Evolutionary conservation across 2,888 invertebrate species (phyloP), one percentile per base, ranked within the genome.

Genomic region (Sceliomorpha sp.): DNA sequence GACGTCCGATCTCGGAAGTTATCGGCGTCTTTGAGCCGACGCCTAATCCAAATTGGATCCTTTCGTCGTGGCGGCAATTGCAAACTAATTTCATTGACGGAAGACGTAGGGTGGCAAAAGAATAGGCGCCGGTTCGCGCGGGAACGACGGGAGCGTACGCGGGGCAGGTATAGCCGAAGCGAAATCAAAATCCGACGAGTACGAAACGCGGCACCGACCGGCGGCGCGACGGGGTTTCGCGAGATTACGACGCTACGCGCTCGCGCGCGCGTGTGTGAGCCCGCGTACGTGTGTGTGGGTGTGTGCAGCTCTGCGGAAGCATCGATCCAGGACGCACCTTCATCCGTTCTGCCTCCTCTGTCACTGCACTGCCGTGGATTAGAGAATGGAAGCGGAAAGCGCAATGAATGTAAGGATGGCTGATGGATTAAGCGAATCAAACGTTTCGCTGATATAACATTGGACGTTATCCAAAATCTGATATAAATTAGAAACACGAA

Each of bases 1-100:
- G 37, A 50, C 50, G 56, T 64, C 55, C 44, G n/a, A n/a, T n/a
- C n/a, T n/a, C n/a, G n/a, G n/a, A n/a, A n/a, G 53, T 63, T 58
- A 69, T 63, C 69, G 37, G 15, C 56, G 62, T 34, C 66, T 58
- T 59, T 51, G 58, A 59, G 42, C 34, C 58, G 42, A 17, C 47
- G 47, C 69, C 53, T 69, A 69, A 69, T 58, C 69, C 47, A 59
- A 59, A 66, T 59, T 59, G 53, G 42, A 69, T 69, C 48, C 53
- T 39, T 39, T 42, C 53, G 32, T 34, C 42, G 40, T n/a, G 32
- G 37, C 48, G 47, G 12, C 69, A 36, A 63, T 69, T 50, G 63
- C 53, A 53, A 58, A 63, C 69, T 69, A 69, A 63, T 69, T 69
- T 68, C 47, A 40, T 56, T 40, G 60, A 55, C 6, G 29, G 20